Conservation (phyloP, 2,797 vertebrate species). For the Poliocrania exsul region DNA sequence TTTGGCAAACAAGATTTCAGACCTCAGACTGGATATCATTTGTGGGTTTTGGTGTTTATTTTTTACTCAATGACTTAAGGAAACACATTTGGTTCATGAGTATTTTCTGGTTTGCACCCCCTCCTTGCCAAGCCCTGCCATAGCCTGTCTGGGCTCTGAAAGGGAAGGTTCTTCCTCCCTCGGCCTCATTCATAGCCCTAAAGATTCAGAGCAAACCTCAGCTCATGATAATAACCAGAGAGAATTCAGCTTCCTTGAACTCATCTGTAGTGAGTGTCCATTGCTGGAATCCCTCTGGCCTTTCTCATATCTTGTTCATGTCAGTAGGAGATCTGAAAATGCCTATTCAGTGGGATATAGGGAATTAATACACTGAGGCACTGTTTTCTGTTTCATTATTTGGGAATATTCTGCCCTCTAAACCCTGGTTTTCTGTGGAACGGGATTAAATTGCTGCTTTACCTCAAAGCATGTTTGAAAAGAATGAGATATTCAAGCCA, state of each 20-base stretch:
- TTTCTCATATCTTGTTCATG: background rate
- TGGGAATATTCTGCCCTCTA: background rate
- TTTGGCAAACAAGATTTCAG: background rate
- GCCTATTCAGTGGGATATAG: background rate
- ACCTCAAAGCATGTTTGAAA: background rate
- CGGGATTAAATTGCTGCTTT: background rate
- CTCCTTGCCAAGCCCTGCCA: background rate
- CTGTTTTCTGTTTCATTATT: background rate
- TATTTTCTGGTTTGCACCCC: background rate
- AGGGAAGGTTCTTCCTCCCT: background rate
- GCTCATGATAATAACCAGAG: background rate
- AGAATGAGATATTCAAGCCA: background rate
- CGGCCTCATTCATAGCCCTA: rapidly evolving
- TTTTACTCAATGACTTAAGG: constrained; percentile 8
- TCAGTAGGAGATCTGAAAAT: background rate
- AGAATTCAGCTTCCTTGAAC: background rate
- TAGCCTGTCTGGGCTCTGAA: background rate
- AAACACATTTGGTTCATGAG: background rate
- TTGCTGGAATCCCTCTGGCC: background rate
- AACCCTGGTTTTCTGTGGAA: background rate
- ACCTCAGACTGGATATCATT: background rate
- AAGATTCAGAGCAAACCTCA: background rate
- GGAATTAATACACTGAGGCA: background rate
- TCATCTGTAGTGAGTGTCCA: background rate
- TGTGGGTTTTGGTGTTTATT: constrained; percentile 1